A percentile compares a stretch with the other conserved stretches of the same genome.
Conservation (phyloP, 2,797 vertebrate genomes). For the Neopelma chrysocephalum region DNA sequence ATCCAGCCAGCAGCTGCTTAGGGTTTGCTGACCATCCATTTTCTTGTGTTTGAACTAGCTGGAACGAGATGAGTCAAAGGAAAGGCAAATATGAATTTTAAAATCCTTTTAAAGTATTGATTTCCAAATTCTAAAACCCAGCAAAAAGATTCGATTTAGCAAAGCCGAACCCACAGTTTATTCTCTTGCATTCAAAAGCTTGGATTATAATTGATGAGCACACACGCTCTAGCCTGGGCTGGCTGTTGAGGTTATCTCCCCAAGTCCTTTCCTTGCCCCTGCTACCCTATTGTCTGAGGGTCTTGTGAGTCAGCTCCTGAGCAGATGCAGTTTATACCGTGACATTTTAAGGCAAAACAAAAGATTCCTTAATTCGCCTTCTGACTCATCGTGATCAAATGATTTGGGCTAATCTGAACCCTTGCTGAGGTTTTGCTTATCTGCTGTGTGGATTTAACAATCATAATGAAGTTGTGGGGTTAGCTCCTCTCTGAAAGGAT, state of each 20-base stretch:
- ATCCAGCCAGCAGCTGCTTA: slow-evolving; percentile 37
- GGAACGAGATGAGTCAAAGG: slow-evolving; percentile 26
- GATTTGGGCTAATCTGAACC: slow-evolving; percentile 62
- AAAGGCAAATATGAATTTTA: slow-evolving; percentile 37
- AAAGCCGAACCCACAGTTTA: not conserved
- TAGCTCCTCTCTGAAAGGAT: slow-evolving; percentile 35
- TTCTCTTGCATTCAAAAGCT: slow-evolving; percentile 35
- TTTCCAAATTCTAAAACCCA: slow-evolving; percentile 49
- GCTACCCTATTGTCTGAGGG: slow-evolving; percentile 43
- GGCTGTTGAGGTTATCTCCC: slow-evolving; percentile 43
- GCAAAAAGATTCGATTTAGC: slow-evolving; percentile 20
- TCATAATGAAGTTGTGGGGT: slow-evolving; percentile 55
- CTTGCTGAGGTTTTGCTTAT: slow-evolving; percentile 62
- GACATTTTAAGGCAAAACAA: slow-evolving; percentile 67
- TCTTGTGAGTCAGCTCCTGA: slow-evolving; percentile 67
- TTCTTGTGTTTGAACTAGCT: slow-evolving; percentile 57
- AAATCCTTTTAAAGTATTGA: slow-evolving; percentile 56
- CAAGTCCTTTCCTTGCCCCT: slow-evolving; percentile 52
- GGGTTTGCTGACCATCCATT: slow-evolving; percentile 58
- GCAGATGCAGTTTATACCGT: slow-evolving; percentile 63
- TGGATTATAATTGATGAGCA: slow-evolving; percentile 58
- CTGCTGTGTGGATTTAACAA: slow-evolving; percentile 40
- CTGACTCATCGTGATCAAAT: slow-evolving; percentile 65
- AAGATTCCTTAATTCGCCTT: slow-evolving; percentile 60
- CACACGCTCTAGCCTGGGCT: not conserved